A percentile compares a stretch with the other conserved stretches of the same genome.
phyloP scores from a whole-genome alignment of 2,113 vertebrate genomes.

The Murina feae region DNA sequence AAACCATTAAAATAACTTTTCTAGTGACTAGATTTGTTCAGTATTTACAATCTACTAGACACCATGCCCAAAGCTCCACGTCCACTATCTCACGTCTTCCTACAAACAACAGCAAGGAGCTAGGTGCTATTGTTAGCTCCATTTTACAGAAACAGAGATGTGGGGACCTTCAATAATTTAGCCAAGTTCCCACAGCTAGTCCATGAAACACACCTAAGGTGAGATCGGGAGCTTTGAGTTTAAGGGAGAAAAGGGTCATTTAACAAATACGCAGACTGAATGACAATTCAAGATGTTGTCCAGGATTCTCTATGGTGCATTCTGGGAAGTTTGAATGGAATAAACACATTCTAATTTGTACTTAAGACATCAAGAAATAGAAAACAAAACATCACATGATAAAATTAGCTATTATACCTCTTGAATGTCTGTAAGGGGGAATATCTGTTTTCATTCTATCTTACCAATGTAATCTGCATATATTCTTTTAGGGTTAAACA shows the following conservation, averaged over 20 bases:
- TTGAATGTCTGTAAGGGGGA: neutral
- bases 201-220: neutral
- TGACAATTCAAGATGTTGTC: neutral
- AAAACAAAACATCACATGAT: neutral
- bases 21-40: neutral
- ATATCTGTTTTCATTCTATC: neutral
- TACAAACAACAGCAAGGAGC: neutral
- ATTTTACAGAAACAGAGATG: slow-evolving; percentile 34
- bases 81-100: neutral
- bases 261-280: neutral
- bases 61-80: neutral
- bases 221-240: slow-evolving; percentile 1
- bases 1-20: neutral
- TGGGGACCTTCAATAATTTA: neutral
- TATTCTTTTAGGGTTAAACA: neutral
- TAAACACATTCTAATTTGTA: slow-evolving; percentile 23
- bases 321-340: neutral
- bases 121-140: neutral
- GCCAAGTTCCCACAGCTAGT: neutral
- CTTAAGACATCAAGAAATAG: neutral
- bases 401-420: neutral
- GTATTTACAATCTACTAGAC: neutral
- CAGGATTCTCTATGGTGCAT: neutral
- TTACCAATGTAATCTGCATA: neutral
- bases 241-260: neutral